phyloP scores from a whole-genome alignment of 2,888 invertebrate species.

The Cylloceria caligata region DNA sequence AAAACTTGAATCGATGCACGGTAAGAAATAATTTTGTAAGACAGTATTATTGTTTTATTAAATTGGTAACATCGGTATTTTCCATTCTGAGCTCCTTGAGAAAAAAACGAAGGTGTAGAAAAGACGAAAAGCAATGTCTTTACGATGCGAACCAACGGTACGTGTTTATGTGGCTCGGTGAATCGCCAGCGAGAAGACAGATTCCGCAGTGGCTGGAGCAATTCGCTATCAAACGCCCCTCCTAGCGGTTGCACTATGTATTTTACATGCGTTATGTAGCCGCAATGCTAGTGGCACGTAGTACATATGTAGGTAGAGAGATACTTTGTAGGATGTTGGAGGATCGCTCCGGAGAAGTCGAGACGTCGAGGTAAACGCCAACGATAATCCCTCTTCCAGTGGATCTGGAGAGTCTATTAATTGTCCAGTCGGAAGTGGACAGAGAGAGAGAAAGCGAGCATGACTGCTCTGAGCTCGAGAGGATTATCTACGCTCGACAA shows the following conservation, averaged over 20 bases:
- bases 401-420: slow-evolving; percentile 64
- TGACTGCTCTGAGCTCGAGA: slow-evolving; percentile 8
- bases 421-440: slow-evolving; percentile 66
- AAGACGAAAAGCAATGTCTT: background rate
- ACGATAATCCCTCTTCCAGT: slow-evolving; percentile 64
- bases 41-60: too few relatives aligned
- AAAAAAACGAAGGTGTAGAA: background rate
- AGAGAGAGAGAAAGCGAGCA: slow-evolving; percentile 37
- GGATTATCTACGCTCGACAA: slow-evolving; percentile 41
- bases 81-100: background rate
- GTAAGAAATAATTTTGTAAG: too few relatives aligned
- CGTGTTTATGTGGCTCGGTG: slow-evolving; percentile 45
- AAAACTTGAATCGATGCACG: background rate
- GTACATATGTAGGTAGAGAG: slow-evolving; percentile 25
- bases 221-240: slow-evolving; percentile 57
- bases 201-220: slow-evolving; percentile 62
- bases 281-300: slow-evolving; percentile 19
- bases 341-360: slow-evolving; percentile 19
- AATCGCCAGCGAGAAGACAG: slow-evolving; percentile 50
- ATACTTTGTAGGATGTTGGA: slow-evolving; percentile 21
- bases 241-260: slow-evolving; percentile 27
- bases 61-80: too few relatives aligned
- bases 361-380: slow-evolving; percentile 50
- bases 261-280: slow-evolving; percentile 51
- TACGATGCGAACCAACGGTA: slow-evolving; percentile 15